Evolutionary conservation across 2,113 vertebrate genomes (phyloP).

Genomic region (Tychaedon coryphoeus): DNA sequence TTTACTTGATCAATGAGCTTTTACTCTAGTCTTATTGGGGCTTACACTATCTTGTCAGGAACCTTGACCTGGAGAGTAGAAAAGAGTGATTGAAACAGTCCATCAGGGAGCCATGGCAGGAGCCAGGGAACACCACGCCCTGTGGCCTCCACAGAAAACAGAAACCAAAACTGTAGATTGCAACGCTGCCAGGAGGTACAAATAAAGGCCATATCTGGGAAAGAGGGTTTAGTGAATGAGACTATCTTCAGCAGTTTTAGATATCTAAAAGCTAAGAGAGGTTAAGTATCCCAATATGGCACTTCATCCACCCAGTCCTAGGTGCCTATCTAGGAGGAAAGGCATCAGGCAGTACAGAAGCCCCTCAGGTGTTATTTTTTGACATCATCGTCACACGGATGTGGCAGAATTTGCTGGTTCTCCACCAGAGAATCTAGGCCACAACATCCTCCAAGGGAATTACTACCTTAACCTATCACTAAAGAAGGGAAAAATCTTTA

Average conservation of each 20-base stretch:
- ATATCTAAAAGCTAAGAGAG: not conserved
- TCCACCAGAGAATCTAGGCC: not conserved
- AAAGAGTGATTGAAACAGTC: not conserved
- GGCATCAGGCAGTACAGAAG: not conserved
- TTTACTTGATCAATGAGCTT: not conserved
- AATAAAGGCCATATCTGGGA: not conserved
- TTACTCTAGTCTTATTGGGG: not conserved
- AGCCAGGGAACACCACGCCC: fast-evolving
- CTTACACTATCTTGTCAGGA: not conserved
- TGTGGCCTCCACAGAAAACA: not conserved
- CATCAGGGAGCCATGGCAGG: not conserved
- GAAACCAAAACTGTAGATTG: not conserved
- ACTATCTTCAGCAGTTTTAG: not conserved
- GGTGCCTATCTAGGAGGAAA: not conserved
- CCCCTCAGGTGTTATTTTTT: not conserved
- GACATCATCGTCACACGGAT: fast-evolving
- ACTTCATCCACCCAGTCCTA: not conserved
- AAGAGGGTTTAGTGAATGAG: not conserved
- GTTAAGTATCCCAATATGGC: not conserved
- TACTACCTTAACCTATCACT: not conserved
- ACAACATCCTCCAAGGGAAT: not conserved
- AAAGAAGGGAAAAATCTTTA: not conserved
- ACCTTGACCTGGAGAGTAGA: not conserved
- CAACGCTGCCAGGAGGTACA: not conserved
- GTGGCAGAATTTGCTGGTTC: not conserved